These are phyloP conservation scores for Etheostoma cragini DNA, from an alignment of 2,113 vertebrate genomes.

Conservation along the genomic window DNA sequence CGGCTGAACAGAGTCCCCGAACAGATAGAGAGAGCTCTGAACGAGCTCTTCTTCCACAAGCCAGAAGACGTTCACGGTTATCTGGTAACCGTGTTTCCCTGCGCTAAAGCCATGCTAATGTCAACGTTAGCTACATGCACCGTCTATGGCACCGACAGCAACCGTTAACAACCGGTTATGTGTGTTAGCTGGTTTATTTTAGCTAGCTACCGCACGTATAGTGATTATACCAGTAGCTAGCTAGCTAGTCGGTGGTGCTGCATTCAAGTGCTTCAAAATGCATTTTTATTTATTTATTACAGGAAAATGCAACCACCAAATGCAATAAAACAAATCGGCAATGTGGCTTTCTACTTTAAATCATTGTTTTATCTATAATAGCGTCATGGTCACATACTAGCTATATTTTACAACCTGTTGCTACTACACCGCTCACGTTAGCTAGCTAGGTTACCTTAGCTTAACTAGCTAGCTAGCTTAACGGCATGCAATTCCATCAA, in stretches of 20 bases:
- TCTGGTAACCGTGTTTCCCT: conserved; percentile 76
- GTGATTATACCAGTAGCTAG: not conserved
- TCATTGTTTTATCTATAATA: not conserved
- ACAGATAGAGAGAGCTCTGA: conserved; percentile 84
- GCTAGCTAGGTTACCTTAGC: not conserved
- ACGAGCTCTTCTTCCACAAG: conserved; percentile 74
- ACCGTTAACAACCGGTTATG: too few species aligned
- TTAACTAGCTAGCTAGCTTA: not conserved
- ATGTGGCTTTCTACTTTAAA: not conserved
- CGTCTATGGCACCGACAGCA: not conserved
- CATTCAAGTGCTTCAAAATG: not conserved
- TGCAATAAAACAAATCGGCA: not conserved
- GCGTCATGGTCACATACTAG: not conserved
- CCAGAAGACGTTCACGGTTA: conserved; percentile 86
- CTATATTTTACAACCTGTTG: not conserved
- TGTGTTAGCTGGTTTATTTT: not conserved
- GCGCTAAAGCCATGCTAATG: not conserved
- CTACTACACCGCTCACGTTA: not conserved
- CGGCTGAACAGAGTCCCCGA: conserved; percentile 71
- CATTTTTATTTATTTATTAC: not conserved
- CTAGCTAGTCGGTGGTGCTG: not conserved
- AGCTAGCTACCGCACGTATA: too few species aligned
- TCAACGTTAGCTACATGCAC: not conserved
- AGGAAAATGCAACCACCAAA: not conserved
- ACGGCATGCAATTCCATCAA: too few species aligned